Conservation (phyloP, 2,797 vertebrate species). For the Gymnothorax reevesii region DNA sequence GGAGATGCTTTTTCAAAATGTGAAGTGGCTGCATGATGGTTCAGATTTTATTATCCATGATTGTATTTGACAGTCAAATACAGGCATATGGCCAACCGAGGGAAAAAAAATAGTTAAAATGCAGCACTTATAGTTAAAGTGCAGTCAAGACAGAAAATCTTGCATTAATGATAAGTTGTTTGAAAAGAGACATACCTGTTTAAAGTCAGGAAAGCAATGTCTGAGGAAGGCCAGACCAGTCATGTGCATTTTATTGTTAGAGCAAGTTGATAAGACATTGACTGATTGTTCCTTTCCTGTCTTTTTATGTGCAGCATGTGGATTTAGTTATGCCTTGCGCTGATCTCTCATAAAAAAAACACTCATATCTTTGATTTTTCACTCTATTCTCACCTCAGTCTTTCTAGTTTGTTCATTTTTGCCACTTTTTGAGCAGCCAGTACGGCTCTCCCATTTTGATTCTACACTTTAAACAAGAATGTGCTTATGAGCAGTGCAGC, state of each 20-base stretch:
- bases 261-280: background rate
- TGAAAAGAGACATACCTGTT: background rate
- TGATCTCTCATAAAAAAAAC: background rate
- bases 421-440: background rate
- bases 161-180: background rate
- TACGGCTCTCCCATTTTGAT: background rate
- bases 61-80: background rate
- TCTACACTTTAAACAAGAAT: background rate
- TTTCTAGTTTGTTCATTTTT: background rate
- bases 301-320: background rate
- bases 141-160: background rate
- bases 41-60: background rate
- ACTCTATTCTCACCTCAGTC: background rate
- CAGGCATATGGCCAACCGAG: background rate
- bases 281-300: constrained; percentile 33
- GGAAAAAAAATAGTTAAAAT: background rate
- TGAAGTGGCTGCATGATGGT: background rate
- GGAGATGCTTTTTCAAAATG: background rate
- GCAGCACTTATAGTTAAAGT: background rate
- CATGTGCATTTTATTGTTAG: background rate
- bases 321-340: background rate
- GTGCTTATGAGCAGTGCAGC: background rate
- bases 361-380: constrained; percentile 1
- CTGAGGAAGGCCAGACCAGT: background rate
- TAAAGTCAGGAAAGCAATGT: background rate